These are phyloP conservation scores for Sphyrna mokarran DNA, from an alignment of 2,113 vertebrate species.

Conservation along the genomic window DNA sequence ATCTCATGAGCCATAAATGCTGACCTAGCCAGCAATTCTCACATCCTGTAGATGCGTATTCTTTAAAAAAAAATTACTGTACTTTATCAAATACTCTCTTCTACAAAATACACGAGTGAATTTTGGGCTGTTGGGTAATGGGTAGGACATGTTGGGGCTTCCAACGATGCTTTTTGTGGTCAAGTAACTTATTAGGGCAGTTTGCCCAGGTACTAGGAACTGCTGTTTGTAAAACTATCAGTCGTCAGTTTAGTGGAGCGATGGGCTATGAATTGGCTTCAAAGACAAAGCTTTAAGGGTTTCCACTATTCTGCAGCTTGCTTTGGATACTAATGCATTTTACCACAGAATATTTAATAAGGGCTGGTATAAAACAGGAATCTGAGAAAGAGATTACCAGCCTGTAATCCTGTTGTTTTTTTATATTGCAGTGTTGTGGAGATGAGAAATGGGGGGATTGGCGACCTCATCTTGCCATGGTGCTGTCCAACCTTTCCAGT, in stretches of 20 bases:
- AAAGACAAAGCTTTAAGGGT: not conserved
- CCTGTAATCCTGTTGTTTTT: not conserved
- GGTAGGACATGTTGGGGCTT: not conserved
- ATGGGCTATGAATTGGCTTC: not conserved
- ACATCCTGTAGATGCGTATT: no score
- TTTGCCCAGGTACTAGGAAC: not conserved
- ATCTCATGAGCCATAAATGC: no score
- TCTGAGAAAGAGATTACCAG: not conserved
- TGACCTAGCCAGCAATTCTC: no score
- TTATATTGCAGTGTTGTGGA: constrained; percentile 76
- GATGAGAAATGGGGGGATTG: constrained; percentile 98
- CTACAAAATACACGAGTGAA: not conserved
- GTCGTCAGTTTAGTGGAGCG: not conserved
- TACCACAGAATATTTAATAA: not conserved
- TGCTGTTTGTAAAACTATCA: not conserved
- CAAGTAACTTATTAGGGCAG: not conserved
- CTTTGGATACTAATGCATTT: not conserved
- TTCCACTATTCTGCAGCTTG: not conserved
- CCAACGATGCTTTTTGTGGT: not conserved
- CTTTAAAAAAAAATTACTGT: no score
- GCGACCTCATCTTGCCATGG: constrained; percentile 94
- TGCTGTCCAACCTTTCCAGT: constrained; percentile 86
- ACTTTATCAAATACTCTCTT: not conserved
- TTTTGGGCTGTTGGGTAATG: not conserved
- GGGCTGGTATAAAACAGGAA: not conserved